Conservation (phyloP, 23 tunicate genomes). For the Styela clava region DNA sequence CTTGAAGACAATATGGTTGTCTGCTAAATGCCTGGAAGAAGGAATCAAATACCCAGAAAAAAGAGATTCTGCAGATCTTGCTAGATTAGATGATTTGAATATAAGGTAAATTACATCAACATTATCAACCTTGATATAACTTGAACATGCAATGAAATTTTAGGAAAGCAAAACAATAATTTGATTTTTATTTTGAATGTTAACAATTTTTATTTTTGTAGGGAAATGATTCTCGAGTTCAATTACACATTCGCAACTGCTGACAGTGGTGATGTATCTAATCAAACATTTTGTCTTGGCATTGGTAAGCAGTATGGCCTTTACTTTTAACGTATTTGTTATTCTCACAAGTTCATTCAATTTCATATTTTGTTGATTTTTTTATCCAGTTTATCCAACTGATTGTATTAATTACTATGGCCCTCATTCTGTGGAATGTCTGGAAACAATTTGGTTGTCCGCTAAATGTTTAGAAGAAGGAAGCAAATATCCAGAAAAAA, state of each 20-base stretch:
- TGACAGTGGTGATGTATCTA: slow-evolving; percentile 19
- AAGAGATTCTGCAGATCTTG: not conserved
- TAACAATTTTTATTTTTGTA: not conserved
- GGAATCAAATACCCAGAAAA: slow-evolving; percentile 6
- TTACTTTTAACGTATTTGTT: not conserved
- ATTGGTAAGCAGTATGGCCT: slow-evolving; percentile 7
- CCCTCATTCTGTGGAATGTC: slow-evolving; percentile 23
- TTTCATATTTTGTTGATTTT: not conserved
- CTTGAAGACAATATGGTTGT: slow-evolving; percentile 24
- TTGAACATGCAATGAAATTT: no score
- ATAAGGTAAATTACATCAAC: slow-evolving; percentile 17
- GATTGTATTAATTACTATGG: slow-evolving; percentile 19
- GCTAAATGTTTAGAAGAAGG: slow-evolving; percentile 23
- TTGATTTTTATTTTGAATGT: no score
- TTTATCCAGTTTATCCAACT: slow-evolving; percentile 2
- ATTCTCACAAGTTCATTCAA: not conserved
- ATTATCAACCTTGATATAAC: no score
- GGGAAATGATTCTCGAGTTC: slow-evolving; percentile 14
- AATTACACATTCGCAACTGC: slow-evolving; percentile 6
- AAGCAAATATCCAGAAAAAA: slow-evolving; percentile 3
- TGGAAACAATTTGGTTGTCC: slow-evolving; percentile 21
- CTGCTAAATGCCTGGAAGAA: not conserved
- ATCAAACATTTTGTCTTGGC: slow-evolving; percentile 28
- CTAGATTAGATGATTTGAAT: not conserved
- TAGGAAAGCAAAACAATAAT: no score